Base-by-base conservation (phyloP, 2,888 invertebrate species). In the Pogonocherus hispidulus region DNA sequence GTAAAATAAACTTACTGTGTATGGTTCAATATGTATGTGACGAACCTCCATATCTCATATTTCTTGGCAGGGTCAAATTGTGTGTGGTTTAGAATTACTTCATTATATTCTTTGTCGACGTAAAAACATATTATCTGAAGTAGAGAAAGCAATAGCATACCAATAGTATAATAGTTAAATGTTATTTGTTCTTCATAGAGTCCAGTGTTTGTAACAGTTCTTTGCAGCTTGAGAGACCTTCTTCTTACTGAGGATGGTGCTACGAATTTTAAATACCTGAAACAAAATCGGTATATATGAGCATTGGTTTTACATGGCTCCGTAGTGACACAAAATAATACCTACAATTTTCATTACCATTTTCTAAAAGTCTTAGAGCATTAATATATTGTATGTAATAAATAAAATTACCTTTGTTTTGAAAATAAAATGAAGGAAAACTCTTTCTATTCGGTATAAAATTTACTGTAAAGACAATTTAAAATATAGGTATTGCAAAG, bases 21-120 rank as follows among this genome's bases (percentile, higher is more conserved):
- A 85, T 98, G 98, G 19, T 98, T 94, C 82, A 98, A 92, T 95
- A 97, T 97, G 83, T 99, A 99, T 0, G 95, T 94, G 56, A 97
- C 80, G 83, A 93, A 98, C 79, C 99, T 88, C 98, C 98, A 99
- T 0, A 92, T 92, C 86, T 99, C 94, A 64, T 92, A 89, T 70
- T 97, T 89, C 80, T 91, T 91, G 69, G 91, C 88, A 0, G 98
- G 98, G 86, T 95, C 92, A 85, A 97, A 98, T 72, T 98, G 94
- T 3, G 93, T 86, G 51, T 91, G 91, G n/a, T 74, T 69, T 4
- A 94, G 92, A 35, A 94, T 90, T n/a, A 46, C 57, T 0, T 63
- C 41, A 3, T 41, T 46, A 23, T 14, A 16, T 16, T 49, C 6
- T 8, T 14, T 37, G 54, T 73, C 72, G 84, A 78, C n/a, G 86